Evolutionary conservation across 2,113 vertebrate genomes (phyloP).

Genomic region (Caretta caretta): DNA sequence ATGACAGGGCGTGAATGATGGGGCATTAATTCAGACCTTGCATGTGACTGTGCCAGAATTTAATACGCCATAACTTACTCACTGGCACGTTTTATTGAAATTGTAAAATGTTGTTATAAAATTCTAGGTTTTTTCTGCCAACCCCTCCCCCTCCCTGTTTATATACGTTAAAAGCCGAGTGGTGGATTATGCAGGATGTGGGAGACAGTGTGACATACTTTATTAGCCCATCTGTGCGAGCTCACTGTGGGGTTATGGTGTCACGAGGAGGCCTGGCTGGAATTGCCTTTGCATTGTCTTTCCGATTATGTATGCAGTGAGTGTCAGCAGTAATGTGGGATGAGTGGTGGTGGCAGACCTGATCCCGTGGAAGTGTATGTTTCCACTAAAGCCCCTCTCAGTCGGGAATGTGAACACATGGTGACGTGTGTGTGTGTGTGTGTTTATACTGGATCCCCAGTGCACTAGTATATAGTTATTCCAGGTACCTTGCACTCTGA

Average conservation of each 20-base stretch:
- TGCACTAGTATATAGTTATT: neutral
- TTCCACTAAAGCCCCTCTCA: neutral
- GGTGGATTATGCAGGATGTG: accelerated
- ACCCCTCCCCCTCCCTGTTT: neutral
- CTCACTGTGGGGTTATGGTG: neutral
- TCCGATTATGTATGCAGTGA: neutral
- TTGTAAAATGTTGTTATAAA: constrained; percentile 67
- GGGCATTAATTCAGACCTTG: constrained; percentile 60
- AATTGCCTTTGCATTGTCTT: neutral
- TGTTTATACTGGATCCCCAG: neutral
- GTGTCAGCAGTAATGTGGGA: neutral
- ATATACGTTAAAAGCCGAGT: neutral
- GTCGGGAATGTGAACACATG: neutral
- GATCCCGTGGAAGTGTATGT: neutral
- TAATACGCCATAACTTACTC: constrained; percentile 54
- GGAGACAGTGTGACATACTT: neutral
- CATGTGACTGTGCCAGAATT: constrained; percentile 60
- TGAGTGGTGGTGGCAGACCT: neutral
- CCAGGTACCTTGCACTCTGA: neutral
- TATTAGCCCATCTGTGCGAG: neutral
- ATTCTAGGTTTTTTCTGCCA: neutral
- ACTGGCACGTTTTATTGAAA: constrained; percentile 53
- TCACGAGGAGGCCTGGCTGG: neutral
- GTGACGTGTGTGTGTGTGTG: too few species aligned
- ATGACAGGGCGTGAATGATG: constrained; percentile 36